Evolutionary conservation across 35 echinoderm and acorn worm genomes (phyloP).

Genomic region (Chiridota heheva): DNA sequence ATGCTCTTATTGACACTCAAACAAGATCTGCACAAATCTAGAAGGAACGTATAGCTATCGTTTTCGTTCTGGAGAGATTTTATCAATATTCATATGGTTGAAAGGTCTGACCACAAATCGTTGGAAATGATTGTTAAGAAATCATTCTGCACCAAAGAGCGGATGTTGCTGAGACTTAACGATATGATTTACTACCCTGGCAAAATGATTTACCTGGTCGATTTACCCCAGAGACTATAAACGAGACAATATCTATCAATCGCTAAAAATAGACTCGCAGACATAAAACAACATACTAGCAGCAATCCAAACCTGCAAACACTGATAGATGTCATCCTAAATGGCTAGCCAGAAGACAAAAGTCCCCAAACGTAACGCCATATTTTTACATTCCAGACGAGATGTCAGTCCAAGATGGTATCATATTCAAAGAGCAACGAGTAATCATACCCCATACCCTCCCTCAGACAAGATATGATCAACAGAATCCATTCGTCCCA

Average conservation of each 20-base stretch:
- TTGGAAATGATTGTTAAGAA: constrained; percentile 44
- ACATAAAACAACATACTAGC: constrained; percentile 31
- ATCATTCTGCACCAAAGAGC: constrained; percentile 37
- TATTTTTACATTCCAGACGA: constrained; percentile 74
- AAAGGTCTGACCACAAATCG: constrained; percentile 45
- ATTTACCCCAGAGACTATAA: constrained; percentile 37
- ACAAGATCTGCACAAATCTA: constrained; percentile 32
- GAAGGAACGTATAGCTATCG: constrained; percentile 45
- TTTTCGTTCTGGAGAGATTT: constrained; percentile 54
- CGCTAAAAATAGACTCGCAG: constrained; percentile 31
- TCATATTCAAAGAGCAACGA: constrained; percentile 68
- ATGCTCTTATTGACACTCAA: constrained; percentile 36
- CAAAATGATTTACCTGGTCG: constrained; percentile 40
- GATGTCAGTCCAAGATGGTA: constrained; percentile 59
- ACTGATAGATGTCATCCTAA: constrained; percentile 40
- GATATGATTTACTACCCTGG: constrained; percentile 46
- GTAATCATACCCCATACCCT: constrained; percentile 49
- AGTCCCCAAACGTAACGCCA: constrained; percentile 17
- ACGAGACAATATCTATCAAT: constrained; percentile 8
- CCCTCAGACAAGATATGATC: constrained; percentile 33
- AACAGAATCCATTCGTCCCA: constrained; percentile 54
- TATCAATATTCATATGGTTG: constrained; percentile 51
- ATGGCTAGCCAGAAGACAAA: constrained; percentile 70
- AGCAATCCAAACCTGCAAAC: constrained; percentile 39
- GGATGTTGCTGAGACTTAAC: constrained; percentile 45